Evolutionary conservation across 2,797 vertebrate genomes (phyloP), one percentile per base, ranked within the genome.

Genomic region (Peromyscus attwateri): DNA sequence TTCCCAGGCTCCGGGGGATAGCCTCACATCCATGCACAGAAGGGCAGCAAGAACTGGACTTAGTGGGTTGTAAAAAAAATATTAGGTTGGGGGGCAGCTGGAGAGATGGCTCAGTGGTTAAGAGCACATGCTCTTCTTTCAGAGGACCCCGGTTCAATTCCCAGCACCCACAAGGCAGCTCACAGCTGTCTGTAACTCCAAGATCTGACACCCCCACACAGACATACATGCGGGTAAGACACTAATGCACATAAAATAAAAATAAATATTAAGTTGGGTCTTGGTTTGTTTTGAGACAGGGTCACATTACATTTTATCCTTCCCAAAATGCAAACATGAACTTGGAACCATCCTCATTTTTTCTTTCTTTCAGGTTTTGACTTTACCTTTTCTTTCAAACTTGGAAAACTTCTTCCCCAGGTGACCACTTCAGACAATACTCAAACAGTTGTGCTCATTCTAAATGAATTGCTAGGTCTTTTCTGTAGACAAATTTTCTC

Each of bases 331-430:
- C 46, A 73, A 73, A 94, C 49, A 87, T 89, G 37, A 96, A 68
- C 81, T 71, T 83, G 31, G 9, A 95, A 95, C 17, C 49, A 80
- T 10, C 25, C 14, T 83, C 3, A 5, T 79, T 31, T 7, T 55
- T 92, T 21, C 91, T 29, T 75, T 83, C 60, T 64, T 60, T 87
- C 73, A 66, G 17, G 43, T 77, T 84, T 91, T 84, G 43, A 81
- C 23, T 91, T 25, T 29, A 27, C 16, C 91, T n/a, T 57, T 89
- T 95, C 31, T 82, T 87, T 85, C 34, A 79, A 89, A 93, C 19
- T 68, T 82, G 16, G 92, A 40, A 92, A 68, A 96, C 71, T 92
- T 87, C 85, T 87, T 95, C 37, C 62, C 49, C 25, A 90, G 70
- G 55, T 73, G 87, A n/a, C 46, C 40, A 34, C 82, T 94, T 96